These are phyloP conservation scores for Aotus griseimembra DNA, from an alignment of 2,797 vertebrate species.

Conservation along the genomic window DNA sequence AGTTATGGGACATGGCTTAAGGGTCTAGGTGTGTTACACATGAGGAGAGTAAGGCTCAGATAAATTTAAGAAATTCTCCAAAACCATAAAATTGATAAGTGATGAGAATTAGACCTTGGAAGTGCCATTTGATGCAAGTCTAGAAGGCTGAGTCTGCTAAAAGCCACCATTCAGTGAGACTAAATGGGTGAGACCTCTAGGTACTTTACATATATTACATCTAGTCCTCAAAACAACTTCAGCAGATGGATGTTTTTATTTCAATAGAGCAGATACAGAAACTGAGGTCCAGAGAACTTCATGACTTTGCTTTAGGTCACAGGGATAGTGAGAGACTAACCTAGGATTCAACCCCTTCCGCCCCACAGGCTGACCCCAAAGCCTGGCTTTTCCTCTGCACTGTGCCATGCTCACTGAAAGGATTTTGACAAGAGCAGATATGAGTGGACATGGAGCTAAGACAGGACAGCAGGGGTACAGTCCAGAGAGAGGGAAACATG, in stretches of 20 bases:
- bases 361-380: not conserved
- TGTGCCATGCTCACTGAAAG: not conserved
- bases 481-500: not conserved
- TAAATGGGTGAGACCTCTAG: not conserved
- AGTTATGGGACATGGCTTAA: not conserved
- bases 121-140: not conserved
- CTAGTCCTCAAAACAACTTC: not conserved
- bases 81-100: not conserved
- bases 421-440: slow-evolving; percentile 9
- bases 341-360: not conserved
- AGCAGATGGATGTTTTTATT: not conserved
- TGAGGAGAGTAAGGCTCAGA: not conserved
- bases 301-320: not conserved
- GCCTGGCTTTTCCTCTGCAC: not conserved
- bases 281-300: slow-evolving; percentile 23
- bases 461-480: not conserved
- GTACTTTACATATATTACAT: not conserved
- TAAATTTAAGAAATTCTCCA: slow-evolving; percentile 28
- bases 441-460: not conserved
- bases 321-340: not conserved
- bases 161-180: not conserved
- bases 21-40: not conserved
- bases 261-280: not conserved
- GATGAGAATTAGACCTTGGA: not conserved
- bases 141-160: slow-evolving; percentile 1